These are phyloP conservation scores for Trachythela sp. DNA, from an alignment of 64 coral and sea anemone species.

Conservation along the genomic window DNA sequence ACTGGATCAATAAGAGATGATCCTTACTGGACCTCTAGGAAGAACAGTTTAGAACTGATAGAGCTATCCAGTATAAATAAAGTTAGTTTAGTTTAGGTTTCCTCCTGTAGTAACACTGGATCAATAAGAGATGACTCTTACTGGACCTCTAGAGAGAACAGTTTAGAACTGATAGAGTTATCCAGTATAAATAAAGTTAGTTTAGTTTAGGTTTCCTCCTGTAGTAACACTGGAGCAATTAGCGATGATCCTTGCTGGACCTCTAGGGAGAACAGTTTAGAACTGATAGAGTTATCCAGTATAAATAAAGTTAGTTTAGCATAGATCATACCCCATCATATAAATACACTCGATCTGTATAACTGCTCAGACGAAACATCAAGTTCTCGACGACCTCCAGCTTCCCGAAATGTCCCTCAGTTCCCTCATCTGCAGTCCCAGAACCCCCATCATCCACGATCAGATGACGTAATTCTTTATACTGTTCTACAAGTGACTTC, in stretches of 20 bases:
- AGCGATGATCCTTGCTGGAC: background rate
- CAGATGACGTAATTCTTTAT: background rate
- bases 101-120: no score
- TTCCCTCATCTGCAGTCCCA: background rate
- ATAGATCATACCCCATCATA: slow-evolving; percentile 63
- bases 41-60: background rate
- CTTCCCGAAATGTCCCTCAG: background rate
- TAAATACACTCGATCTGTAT: slow-evolving; percentile 85
- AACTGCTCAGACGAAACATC: slow-evolving; percentile 72
- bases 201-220: background rate
- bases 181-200: no score
- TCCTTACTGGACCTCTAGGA: background rate
- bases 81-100: no score
- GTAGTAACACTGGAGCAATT: background rate
- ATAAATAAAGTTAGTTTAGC: background rate
- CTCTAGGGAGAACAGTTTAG: background rate
- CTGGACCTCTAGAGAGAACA: no score
- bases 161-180: no score
- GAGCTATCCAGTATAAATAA: background rate
- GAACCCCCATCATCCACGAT: background rate
- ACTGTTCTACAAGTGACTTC: background rate
- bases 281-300: background rate
- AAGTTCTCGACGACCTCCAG: background rate
- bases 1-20: no score
- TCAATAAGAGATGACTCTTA: no score